Evolutionary conservation across 2,113 vertebrate species (phyloP).

Genomic region (Cnemophilus loriae): DNA sequence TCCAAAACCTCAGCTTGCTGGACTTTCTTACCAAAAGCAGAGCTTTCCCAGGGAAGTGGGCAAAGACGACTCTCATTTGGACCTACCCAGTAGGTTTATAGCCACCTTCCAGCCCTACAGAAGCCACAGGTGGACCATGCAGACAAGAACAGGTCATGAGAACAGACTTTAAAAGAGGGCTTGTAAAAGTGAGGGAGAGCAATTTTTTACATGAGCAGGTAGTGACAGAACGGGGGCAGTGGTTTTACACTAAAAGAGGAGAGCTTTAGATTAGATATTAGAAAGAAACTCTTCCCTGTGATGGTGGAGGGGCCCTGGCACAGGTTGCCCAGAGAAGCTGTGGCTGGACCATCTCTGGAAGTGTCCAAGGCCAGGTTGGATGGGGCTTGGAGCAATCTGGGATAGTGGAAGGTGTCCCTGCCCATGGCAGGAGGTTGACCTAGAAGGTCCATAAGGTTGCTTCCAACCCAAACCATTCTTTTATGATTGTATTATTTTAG

Average conservation of each 20-base stretch:
- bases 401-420: fast-evolving
- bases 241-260: background rate
- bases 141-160: background rate
- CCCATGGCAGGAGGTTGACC: fast-evolving
- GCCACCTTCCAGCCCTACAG: background rate
- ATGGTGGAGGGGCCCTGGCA: fast-evolving
- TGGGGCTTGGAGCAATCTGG: fast-evolving
- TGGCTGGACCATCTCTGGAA: background rate
- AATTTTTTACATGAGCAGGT: background rate
- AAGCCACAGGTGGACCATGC: background rate
- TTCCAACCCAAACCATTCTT: background rate
- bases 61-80: background rate
- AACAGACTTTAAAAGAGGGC: background rate
- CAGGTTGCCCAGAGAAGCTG: fast-evolving
- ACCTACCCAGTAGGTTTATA: fast-evolving
- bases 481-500: background rate
- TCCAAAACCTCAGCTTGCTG: background rate
- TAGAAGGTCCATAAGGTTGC: background rate
- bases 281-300: background rate
- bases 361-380: background rate
- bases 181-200: background rate
- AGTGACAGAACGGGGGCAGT: fast-evolving
- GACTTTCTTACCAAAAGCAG: background rate
- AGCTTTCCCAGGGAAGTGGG: background rate
- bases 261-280: background rate